phyloP scores from a whole-genome alignment of 2,797 vertebrate species.

The Peromyscus melanophrys region DNA sequence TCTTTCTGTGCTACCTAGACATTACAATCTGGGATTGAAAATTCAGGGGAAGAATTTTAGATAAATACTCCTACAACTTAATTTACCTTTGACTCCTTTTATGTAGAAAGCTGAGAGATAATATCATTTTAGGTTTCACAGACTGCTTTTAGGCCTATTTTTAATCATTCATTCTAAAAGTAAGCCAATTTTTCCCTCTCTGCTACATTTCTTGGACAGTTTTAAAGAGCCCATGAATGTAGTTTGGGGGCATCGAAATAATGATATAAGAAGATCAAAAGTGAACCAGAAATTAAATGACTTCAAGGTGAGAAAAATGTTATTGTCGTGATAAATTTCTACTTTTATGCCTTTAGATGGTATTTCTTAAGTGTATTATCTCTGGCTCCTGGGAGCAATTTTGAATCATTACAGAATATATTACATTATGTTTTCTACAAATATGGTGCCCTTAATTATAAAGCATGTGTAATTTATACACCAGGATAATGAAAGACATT shows the following conservation, averaged over 20 bases:
- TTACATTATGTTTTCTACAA: conserved; percentile 22
- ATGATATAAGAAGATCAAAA: conserved; percentile 85
- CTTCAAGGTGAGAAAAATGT: conserved; percentile 83
- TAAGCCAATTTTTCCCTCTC: conserved; percentile 84
- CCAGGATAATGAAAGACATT: conserved; percentile 3
- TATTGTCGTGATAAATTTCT: conserved; percentile 78
- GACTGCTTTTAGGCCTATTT: conserved; percentile 80
- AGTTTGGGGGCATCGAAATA: conserved; percentile 86
- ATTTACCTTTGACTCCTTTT: conserved; percentile 32
- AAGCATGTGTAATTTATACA: conserved; percentile 29
- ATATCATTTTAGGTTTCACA: conserved; percentile 62
- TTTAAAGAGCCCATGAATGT: conserved; percentile 85
- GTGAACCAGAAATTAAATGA: conserved; percentile 85
- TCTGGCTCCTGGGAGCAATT: conserved; percentile 58
- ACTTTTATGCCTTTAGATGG: conserved; percentile 68
- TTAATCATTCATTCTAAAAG: conserved; percentile 75
- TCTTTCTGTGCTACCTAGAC: neutral
- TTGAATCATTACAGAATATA: conserved; percentile 45
- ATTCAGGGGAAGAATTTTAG: neutral
- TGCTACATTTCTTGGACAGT: conserved; percentile 86
- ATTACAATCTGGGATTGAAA: neutral
- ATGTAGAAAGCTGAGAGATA: conserved; percentile 59
- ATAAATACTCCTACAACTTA: neutral
- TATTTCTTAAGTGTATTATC: conserved; percentile 65
- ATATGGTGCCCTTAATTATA: conserved; percentile 41